Evolutionary conservation across 2,113 vertebrate species (phyloP), one percentile per base, ranked within the genome.

Genomic region (Corythoichthys intestinalis): DNA sequence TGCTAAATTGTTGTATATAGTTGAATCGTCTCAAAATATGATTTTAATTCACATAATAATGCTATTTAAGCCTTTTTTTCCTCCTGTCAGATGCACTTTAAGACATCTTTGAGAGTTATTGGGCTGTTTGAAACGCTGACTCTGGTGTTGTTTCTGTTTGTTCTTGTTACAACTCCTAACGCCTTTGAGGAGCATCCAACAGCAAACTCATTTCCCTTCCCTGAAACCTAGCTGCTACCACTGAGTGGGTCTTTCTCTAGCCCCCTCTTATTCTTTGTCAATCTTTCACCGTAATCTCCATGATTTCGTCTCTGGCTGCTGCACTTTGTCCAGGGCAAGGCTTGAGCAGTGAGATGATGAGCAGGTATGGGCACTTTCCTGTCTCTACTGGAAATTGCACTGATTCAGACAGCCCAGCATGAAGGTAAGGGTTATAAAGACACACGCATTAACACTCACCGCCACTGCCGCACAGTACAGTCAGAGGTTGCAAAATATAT

Each of bases 271-370:
- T 75, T 75, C 80, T 80, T 70, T 80, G 85, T 86, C 82, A 79
- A 57, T 81, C 82, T 83, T 72, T 78, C 68, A 50, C 54, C 69
- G 69, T 78, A 78, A 86, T 87, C 81, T 82, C 75, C 83, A 80
- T 83, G 83, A 86, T 82, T 79, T 76, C 75, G 77, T 81, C 46
- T 76, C 71, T 85, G 82, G 79, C 35, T 5, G 76, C 79, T 71
- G 35, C 20, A 74, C 69, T 75, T 64, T 75, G 85, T 83, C 85
- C 83, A 4, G 63, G 54, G 44, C 66, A 38, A 67, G 73, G 81
- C 56, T 59, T 48, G 9, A 54, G 59, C 67, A 81, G 65, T 44
- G 67, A 54, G 75, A 82, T 77, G 78, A 83, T 64, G 73, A 84
- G 83, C 84, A 82, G 85, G 76, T 80, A 39, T 13, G 48, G 71